Conservation (phyloP, 2,113 vertebrate species). For the Xiphophorus maculatus region DNA sequence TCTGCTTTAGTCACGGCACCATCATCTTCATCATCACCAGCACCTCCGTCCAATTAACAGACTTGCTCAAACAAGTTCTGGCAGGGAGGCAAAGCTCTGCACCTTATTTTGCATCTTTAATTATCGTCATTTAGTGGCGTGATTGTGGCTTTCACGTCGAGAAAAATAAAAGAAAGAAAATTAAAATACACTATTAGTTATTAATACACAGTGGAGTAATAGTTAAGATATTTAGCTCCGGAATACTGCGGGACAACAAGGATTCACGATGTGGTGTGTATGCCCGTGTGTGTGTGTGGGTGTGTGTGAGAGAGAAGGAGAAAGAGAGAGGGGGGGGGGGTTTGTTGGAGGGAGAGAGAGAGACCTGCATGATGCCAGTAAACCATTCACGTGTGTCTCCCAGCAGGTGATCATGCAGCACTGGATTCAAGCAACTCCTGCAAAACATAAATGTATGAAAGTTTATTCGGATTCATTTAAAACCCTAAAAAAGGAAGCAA, state of each 20-base stretch:
- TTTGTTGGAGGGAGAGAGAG: neutral
- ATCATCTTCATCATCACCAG: conserved; percentile 68
- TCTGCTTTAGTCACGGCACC: conserved; percentile 64
- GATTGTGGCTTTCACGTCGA: conserved; percentile 15
- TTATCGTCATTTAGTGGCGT: conserved; percentile 59
- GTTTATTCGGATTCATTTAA: neutral
- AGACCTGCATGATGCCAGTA: conserved; percentile 37
- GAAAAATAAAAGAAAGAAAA: neutral
- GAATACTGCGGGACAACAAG: conserved; percentile 58
- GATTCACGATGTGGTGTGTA: conserved; percentile 6
- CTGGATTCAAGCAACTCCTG: conserved; percentile 29
- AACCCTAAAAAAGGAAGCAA: neutral
- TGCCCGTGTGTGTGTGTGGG: neutral
- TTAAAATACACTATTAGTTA: conserved; percentile 50
- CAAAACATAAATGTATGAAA: neutral
- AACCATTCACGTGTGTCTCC: conserved; percentile 44
- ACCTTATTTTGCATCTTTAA: conserved; percentile 51
- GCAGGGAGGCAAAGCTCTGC: conserved; percentile 35
- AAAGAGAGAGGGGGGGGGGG: too few species aligned
- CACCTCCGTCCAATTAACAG: conserved; percentile 74
- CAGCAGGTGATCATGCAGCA: conserved; percentile 46
- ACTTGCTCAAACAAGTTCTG: conserved; percentile 69
- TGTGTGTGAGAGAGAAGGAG: neutral
- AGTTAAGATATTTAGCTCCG: conserved; percentile 43
- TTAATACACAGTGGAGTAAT: conserved; percentile 50